phyloP scores from a whole-genome alignment of 2,888 invertebrate genomes.

The Leucophora obtusa region DNA sequence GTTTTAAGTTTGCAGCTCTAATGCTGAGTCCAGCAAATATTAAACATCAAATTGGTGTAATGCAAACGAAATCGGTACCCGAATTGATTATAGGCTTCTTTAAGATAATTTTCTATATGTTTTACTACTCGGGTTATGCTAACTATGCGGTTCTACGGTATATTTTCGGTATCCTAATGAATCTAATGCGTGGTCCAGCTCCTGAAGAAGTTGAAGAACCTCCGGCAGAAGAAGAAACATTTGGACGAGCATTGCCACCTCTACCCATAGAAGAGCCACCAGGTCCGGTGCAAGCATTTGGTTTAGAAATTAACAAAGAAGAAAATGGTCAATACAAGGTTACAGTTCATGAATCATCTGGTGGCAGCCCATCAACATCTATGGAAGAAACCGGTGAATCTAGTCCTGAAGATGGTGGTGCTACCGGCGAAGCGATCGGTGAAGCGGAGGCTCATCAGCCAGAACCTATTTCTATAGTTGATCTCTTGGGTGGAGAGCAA shows the following conservation, averaged over 20 bases:
- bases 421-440: slow-evolving; percentile 71
- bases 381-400: slow-evolving; percentile 86
- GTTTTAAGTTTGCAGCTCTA: slow-evolving; percentile 86
- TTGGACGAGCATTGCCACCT: slow-evolving; percentile 88
- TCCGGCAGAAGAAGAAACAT: slow-evolving; percentile 81
- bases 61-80: slow-evolving; percentile 93
- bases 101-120: slow-evolving; percentile 91
- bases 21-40: slow-evolving; percentile 93
- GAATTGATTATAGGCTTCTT: slow-evolving; percentile 93
- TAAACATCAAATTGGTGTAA: slow-evolving; percentile 90
- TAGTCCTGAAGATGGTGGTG: slow-evolving; percentile 82
- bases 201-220: slow-evolving; percentile 84
- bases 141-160: slow-evolving; percentile 87
- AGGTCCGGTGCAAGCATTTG: slow-evolving; percentile 86
- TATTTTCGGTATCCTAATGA: slow-evolving; percentile 87
- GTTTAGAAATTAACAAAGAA: slow-evolving; percentile 89
- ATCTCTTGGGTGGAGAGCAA: slow-evolving; percentile 91
- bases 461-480: slow-evolving; percentile 81
- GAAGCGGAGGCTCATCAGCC: slow-evolving; percentile 78
- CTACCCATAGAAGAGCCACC: slow-evolving; percentile 84
- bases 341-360: slow-evolving; percentile 86
- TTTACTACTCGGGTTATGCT: slow-evolving; percentile 91
- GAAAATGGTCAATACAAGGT: slow-evolving; percentile 89
- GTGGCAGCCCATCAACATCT: slow-evolving; percentile 84
- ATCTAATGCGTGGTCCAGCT: slow-evolving; percentile 91